Base-by-base conservation (phyloP, 2,113 vertebrate species). In the Platichthys flesus region DNA sequence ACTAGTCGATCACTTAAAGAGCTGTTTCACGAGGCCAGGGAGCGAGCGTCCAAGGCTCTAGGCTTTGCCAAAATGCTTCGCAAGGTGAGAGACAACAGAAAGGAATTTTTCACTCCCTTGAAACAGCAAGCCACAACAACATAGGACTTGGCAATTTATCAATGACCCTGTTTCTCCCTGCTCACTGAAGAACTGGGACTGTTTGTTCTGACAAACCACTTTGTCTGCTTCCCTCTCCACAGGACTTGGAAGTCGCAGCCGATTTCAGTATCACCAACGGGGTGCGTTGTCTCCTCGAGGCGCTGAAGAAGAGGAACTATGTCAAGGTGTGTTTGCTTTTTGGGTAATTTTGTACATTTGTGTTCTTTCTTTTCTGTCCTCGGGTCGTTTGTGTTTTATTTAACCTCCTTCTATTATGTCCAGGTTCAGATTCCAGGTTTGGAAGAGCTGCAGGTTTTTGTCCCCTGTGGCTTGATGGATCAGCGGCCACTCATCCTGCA, bases 1-100 rank as follows among this genome's bases (percentile, higher is more conserved):
- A 97, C 96, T 2, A 99, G 98, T 81, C 94, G 98, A 6, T 97
- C 98, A 0, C 95, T 99, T 23, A 99, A 99, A 89, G 97, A 99
- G 74, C 95, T 99, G 52, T 99, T 99, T 82, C 98, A 99, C 1
- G 98, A 99, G 90, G 98, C 98, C 74, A 94, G 98, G 77, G 98
- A 99, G 63, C 93, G 98, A 67, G 98, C 98, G 1, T 99, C 98
- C 61, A 99, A 99, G 89, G 98, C 97, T 1, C 95, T 99, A 74
- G 98, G 98, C 10, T 99, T 99, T 91, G 97, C 98, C 74, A 99
- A 99, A 86, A 99, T 99, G 97, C 91, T 99, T 55, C 96, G 98
- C 62, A 99, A 99, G 95, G 98, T 99, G 89, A 90, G 92, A 65
- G n/a, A 20, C 40, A n/a, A 21, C 26, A 67, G 28, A 28, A 0